Evolutionary conservation across 2,797 vertebrate species (phyloP).

Genomic region (Glossophaga mutica): DNA sequence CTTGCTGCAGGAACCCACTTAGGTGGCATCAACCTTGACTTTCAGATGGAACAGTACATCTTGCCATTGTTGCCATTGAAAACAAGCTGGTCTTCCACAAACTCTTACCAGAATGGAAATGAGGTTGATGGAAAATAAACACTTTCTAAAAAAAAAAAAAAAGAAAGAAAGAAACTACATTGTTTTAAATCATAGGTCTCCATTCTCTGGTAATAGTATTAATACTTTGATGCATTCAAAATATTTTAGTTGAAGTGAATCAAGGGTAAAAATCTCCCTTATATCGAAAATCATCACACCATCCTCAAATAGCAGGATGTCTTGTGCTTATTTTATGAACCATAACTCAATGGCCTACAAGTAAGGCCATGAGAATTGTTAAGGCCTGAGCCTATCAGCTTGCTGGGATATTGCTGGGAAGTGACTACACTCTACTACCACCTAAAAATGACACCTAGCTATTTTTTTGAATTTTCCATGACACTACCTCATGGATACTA

Average conservation of each 20-base stretch:
- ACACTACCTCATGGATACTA: neutral
- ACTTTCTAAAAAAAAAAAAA: constrained; percentile 69
- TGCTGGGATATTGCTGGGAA: neutral
- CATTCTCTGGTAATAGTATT: neutral
- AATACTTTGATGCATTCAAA: constrained; percentile 11
- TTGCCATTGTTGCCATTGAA: too few species aligned
- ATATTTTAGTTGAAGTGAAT: constrained; percentile 27
- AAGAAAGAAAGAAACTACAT: too few species aligned
- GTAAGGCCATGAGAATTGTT: neutral
- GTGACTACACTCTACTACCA: neutral
- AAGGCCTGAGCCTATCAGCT: neutral
- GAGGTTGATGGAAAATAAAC: constrained; percentile 78
- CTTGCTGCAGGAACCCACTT: constrained; percentile 97
- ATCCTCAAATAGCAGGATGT: neutral
- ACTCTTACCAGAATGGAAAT: neutral
- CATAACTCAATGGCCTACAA: neutral
- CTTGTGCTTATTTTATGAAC: neutral
- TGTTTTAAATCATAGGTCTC: constrained; percentile 56
- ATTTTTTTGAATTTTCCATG: neutral
- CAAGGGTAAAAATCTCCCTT: constrained; percentile 27
- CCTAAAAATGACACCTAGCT: neutral
- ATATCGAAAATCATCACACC: neutral
- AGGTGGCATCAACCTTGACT: constrained; percentile 98
- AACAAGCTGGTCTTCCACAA: constrained; percentile 56
- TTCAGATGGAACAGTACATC: constrained; percentile 98